phyloP scores from a whole-genome alignment of 2,113 vertebrate genomes.

The Tautogolabrus adspersus region DNA sequence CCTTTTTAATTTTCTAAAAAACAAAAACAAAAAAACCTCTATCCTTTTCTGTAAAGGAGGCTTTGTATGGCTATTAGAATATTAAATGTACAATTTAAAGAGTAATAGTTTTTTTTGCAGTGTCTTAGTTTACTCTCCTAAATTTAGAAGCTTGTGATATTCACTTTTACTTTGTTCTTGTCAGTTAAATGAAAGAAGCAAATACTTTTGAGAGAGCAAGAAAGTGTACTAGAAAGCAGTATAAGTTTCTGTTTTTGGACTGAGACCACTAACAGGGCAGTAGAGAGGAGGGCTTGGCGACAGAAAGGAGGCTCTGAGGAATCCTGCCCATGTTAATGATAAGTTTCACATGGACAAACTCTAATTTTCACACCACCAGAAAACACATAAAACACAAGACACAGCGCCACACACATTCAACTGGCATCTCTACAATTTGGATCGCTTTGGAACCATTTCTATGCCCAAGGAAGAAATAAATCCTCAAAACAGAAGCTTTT shows the following conservation, averaged over 20 bases:
- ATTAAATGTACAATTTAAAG: not conserved
- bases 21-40: not conserved
- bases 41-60: not conserved
- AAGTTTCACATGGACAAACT: constrained; percentile 48
- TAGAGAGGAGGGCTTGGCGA: constrained; percentile 30
- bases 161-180: not conserved
- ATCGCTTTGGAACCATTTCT: constrained; percentile 7
- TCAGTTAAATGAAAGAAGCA: constrained; percentile 19
- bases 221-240: constrained; percentile 21
- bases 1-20: not conserved
- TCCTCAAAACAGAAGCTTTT: not conserved
- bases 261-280: constrained; percentile 22
- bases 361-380: constrained; percentile 67
- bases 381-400: constrained; percentile 52
- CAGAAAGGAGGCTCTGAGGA: constrained; percentile 53
- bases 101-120: not conserved
- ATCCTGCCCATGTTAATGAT: constrained; percentile 73
- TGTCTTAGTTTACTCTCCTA: not conserved
- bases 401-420: constrained; percentile 25
- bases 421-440: constrained; percentile 2
- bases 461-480: constrained; percentile 2
- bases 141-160: constrained; percentile 1
- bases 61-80: not conserved
- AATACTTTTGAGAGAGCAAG: constrained; percentile 16
- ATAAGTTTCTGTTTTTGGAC: constrained; percentile 32